Conservation (phyloP, 37 sponge, comb jelly and placozoan species). For the Corticium candelabrum region DNA sequence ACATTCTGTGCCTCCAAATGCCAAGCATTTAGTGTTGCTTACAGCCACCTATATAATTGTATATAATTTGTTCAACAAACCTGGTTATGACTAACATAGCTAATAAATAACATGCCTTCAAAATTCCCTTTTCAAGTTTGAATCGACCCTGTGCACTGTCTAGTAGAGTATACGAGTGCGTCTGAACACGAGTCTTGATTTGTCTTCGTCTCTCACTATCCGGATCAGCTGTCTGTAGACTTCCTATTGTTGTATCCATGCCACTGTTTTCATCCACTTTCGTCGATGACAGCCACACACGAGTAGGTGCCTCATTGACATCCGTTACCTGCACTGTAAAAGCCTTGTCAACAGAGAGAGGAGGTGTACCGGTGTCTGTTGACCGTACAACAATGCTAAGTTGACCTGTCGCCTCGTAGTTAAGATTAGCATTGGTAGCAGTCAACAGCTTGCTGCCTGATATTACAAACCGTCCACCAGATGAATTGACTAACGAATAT, state of each 20-base stretch:
- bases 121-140: not conserved
- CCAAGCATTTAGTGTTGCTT: not conserved
- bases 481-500: not conserved
- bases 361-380: not conserved
- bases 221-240: not conserved
- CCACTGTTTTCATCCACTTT: constrained; percentile 5
- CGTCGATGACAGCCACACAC: not conserved
- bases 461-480: not conserved
- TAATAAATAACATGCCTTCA: not conserved
- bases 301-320: constrained; percentile 6
- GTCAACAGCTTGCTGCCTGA: not conserved
- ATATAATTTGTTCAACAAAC: not conserved
- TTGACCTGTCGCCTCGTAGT: not conserved
- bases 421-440: not conserved
- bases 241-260: not conserved
- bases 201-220: no score
- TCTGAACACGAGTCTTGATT: not conserved
- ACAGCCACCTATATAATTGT: not conserved
- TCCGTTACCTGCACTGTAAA: not conserved
- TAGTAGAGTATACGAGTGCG: not conserved
- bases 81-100: no score
- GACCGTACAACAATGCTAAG: not conserved
- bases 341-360: constrained; percentile 7
- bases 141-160: constrained; percentile 12
- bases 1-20: not conserved